phyloP scores from a whole-genome alignment of 2,888 invertebrate genomes.

The Frankliniella intonsa region DNA sequence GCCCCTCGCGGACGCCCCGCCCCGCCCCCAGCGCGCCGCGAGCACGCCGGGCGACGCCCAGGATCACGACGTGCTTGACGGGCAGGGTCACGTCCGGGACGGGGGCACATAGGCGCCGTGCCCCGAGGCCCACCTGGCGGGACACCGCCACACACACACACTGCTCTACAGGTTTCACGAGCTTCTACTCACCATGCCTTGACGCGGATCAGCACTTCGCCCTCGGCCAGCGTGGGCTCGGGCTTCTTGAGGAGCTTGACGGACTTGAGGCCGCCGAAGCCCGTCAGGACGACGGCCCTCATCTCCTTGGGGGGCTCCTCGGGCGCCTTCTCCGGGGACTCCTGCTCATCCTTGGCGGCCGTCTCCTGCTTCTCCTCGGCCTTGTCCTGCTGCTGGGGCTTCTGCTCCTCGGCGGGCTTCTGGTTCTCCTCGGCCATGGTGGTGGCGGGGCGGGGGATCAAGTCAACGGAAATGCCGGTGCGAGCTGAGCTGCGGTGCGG shows the following conservation, averaged over 20 bases:
- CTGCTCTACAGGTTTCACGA: constrained; percentile 35
- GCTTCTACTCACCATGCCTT: constrained; percentile 73
- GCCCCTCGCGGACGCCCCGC: not conserved
- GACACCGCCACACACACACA: no score
- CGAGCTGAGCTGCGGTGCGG: not conserved
- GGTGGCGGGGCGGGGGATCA: not conserved
- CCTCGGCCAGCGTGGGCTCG: constrained; percentile 65
- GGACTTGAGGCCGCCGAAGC: constrained; percentile 80
- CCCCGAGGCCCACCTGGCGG: no score
- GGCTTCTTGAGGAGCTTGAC: constrained; percentile 78
- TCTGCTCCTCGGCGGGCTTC: constrained; percentile 47
- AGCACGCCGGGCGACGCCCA: constrained; percentile 43
- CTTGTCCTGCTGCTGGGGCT: constrained; percentile 40
- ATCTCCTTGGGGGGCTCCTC: constrained; percentile 71
- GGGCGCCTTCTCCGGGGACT: constrained; percentile 41
- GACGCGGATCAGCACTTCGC: constrained; percentile 75
- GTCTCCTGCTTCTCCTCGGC: constrained; percentile 45
- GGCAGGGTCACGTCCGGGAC: not conserved
- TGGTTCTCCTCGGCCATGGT: constrained; percentile 47
- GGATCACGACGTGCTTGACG: constrained; percentile 42
- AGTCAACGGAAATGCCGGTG: not conserved
- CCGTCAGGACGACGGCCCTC: constrained; percentile 77
- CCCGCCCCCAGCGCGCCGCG: constrained; percentile 23
- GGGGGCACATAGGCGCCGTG: no score
- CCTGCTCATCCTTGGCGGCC: constrained; percentile 46